Evolutionary conservation across 2,888 invertebrate species (phyloP).

Genomic region (Yponomeuta plumbellus): DNA sequence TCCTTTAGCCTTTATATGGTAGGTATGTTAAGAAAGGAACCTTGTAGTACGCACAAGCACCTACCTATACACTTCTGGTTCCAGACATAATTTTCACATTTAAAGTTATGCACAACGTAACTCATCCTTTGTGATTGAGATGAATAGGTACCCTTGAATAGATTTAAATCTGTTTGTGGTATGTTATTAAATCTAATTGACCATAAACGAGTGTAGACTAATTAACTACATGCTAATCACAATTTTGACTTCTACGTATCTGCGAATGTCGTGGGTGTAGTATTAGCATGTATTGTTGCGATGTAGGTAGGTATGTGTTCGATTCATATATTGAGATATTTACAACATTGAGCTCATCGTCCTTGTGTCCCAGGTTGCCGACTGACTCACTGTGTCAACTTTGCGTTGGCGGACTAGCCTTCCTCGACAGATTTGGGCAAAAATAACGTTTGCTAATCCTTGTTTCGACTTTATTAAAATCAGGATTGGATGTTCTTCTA

Average conservation of each 20-base stretch:
- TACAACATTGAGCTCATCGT: conserved; percentile 56
- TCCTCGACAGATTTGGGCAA: conserved; percentile 47
- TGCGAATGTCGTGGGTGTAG: conserved; percentile 6
- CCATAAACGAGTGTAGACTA: neutral
- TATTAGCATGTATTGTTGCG: neutral
- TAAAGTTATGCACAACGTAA: neutral
- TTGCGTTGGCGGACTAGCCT: conserved; percentile 64
- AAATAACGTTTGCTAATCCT: conserved; percentile 23
- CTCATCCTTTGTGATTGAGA: neutral
- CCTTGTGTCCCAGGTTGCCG: conserved; percentile 56
- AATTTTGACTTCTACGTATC: conserved; percentile 1
- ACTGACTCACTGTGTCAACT: conserved; percentile 69
- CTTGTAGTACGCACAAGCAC: neutral
- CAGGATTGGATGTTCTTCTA: neutral
- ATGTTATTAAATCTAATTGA: neutral
- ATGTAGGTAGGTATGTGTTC: conserved; percentile 20
- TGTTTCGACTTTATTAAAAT: neutral
- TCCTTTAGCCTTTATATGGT: conserved; percentile 30
- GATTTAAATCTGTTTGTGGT: neutral
- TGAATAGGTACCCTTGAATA: neutral
- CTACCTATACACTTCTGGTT: neutral
- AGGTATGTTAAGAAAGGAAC: conserved; percentile 34
- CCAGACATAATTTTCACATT: neutral
- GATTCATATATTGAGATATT: conserved; percentile 46
- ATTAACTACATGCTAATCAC: neutral